A percentile compares a stretch with the other conserved stretches of the same genome.
Evolutionary conservation across 2,113 vertebrate genomes (phyloP).

Genomic region (Tylochromis polylepis): DNA sequence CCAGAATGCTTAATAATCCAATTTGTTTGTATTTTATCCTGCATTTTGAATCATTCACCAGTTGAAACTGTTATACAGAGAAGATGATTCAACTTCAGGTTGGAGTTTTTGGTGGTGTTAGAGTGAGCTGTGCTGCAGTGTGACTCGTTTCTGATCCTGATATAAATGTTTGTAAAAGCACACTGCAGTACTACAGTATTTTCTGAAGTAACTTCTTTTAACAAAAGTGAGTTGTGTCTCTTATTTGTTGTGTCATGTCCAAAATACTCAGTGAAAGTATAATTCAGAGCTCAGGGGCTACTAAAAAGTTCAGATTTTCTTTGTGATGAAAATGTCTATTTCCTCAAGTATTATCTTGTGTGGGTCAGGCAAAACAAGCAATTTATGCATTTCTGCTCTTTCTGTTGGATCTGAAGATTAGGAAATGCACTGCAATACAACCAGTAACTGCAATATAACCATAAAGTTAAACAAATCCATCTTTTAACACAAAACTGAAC

Average conservation of each 20-base stretch:
- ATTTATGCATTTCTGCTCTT: background rate
- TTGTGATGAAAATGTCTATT: background rate
- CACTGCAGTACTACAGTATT: background rate
- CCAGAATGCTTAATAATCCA: background rate
- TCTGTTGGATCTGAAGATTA: background rate
- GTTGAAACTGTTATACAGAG: background rate
- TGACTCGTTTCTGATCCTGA: background rate
- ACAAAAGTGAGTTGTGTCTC: background rate
- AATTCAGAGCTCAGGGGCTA: background rate
- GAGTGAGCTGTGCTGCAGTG: background rate
- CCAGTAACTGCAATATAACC: background rate
- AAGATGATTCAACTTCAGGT: background rate
- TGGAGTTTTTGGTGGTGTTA: background rate
- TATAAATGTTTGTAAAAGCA: background rate
- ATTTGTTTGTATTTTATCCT: background rate
- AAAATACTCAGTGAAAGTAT: background rate
- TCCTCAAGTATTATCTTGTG: background rate
- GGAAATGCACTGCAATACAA: background rate
- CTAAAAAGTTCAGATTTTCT: background rate
- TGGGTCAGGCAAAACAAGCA: background rate
- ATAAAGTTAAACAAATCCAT: background rate
- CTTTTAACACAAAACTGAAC: background rate
- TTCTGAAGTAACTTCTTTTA: background rate
- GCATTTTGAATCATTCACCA: background rate
- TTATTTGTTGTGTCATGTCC: background rate